phyloP scores from a whole-genome alignment of 2,113 vertebrate genomes.

The Callocephalon fimbriatum region DNA sequence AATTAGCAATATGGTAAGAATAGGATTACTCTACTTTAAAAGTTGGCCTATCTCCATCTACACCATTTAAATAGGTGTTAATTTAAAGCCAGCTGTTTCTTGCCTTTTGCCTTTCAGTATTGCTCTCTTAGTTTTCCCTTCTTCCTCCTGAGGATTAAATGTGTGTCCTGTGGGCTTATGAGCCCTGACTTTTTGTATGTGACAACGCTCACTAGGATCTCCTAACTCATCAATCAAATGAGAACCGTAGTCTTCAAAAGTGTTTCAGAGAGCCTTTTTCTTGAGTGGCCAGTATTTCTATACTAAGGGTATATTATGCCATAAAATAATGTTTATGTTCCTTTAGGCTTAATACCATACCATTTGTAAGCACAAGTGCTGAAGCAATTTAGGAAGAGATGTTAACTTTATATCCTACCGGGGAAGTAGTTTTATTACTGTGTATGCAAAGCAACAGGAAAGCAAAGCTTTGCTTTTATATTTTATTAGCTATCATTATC shows the following conservation, averaged over 20 bases:
- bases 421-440: conserved; percentile 47
- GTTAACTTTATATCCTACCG: conserved; percentile 48
- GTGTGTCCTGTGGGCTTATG: conserved; percentile 20
- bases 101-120: conserved; percentile 9
- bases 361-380: conserved; percentile 40
- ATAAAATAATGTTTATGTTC: conserved; percentile 48
- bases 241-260: background rate
- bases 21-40: background rate
- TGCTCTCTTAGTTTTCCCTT: conserved; percentile 10
- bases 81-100: conserved; percentile 34
- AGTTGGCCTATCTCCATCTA: background rate
- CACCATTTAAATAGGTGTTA: conserved; percentile 9
- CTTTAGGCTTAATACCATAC: conserved; percentile 32
- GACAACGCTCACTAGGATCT: conserved; percentile 12
- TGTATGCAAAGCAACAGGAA: conserved; percentile 49
- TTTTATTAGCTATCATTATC: conserved; percentile 50
- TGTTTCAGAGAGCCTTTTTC: conserved; percentile 15
- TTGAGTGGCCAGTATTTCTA: background rate
- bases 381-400: conserved; percentile 51
- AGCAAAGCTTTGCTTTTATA: conserved; percentile 31
- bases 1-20: conserved; percentile 19
- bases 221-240: conserved; percentile 28
- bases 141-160: conserved; percentile 13
- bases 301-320: background rate
- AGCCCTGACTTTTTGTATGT: conserved; percentile 15